Evolutionary conservation across 1,140 invertebrate species (phyloP), one percentile per base, ranked within the genome.

Genomic region (Tetramorium parvispinum): DNA sequence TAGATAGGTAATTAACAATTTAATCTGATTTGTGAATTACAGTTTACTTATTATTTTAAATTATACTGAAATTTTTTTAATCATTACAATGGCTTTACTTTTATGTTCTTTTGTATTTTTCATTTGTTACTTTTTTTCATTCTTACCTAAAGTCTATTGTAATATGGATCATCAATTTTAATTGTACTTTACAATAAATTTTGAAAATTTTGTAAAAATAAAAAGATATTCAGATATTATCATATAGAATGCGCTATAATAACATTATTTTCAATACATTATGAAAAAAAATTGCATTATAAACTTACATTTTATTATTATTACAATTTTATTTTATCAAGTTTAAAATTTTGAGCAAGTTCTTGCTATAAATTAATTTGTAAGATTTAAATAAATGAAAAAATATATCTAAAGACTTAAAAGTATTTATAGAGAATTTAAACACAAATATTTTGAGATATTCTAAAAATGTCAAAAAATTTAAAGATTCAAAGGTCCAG

Each of bases 1-100:
- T 96, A 6, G 96, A 97, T 91, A 96, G 95, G 96, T 96, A 94
- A 92, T 85, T 63, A 40, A 43, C n/a, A 71, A 70, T 78, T 13
- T 3, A 76, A 77, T 16, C 2, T 16, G 11, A 40, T 40, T 24
- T 57, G 13, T 40, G n/a, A 76, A 57, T 57, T 57, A 57, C 11
- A 55, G 11, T 40, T 57, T 57, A 43, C 2, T 65, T 57, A 21
- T 40, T 57, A 21, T 40, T 57, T 73, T 32, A 40, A 75, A 8
- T 6, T 57, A 40, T 43, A 57, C 16, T 57, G 4, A 70, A 40
- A 57, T 40, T 57, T 53, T 53, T 55, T 40, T 0, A 40, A 24
- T 73, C 57, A 43, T n/a, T 40, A 24, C 3, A 40, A 57, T 16
- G 0, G 0, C 1, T 32, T 11, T 53, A 53, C 18, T 55, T 37